Conservation (phyloP, 2,797 vertebrate species). For the Tragopan temminckii region DNA sequence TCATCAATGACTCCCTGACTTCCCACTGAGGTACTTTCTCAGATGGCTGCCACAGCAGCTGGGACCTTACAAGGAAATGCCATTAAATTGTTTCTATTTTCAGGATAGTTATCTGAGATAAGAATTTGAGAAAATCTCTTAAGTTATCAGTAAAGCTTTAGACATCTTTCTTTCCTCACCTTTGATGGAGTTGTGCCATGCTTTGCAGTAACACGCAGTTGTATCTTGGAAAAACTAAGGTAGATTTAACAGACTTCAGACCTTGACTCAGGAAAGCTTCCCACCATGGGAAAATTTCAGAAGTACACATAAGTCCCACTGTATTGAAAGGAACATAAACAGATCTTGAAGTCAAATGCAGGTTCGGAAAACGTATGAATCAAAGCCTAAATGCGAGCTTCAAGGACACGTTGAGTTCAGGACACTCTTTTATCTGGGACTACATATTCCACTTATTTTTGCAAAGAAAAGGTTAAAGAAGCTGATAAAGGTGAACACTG, state of each 20-base stretch:
- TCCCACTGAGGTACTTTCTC: not conserved
- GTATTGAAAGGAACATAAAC: not conserved
- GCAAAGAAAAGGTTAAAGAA: slow-evolving; percentile 41
- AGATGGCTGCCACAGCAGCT: not conserved
- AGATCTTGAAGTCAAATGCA: not conserved
- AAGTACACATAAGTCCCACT: not conserved
- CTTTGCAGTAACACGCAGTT: not conserved
- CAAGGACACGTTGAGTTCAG: not conserved
- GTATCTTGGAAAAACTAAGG: not conserved
- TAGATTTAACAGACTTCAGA: not conserved
- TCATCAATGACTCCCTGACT: not conserved
- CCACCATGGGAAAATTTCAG: not conserved
- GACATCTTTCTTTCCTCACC: not conserved
- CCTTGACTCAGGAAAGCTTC: not conserved
- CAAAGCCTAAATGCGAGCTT: not conserved
- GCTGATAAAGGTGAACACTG: slow-evolving; percentile 59
- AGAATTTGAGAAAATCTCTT: not conserved
- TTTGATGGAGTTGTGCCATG: not conserved
- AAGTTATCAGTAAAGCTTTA: not conserved
- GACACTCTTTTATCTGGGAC: not conserved
- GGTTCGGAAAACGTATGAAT: not conserved
- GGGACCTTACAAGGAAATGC: not conserved
- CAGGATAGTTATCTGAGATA: not conserved
- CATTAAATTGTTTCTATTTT: not conserved
- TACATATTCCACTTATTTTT: not conserved